phyloP scores from a whole-genome alignment of 2,113 vertebrate genomes.

The Anguilla japonica region DNA sequence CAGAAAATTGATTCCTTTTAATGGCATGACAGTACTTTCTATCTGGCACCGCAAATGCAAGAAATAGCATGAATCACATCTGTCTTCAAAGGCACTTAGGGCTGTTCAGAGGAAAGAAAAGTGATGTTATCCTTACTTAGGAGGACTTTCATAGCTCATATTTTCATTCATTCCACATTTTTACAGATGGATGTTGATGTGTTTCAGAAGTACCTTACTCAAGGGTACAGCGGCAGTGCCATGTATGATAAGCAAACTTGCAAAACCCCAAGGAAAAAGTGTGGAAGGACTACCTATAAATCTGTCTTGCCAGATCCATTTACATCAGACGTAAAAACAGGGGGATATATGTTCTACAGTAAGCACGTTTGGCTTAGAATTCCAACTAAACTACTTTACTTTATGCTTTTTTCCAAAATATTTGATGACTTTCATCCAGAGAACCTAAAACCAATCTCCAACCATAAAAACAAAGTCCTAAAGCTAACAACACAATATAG shows the following conservation, averaged over 20 bases:
- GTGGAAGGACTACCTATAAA: background rate
- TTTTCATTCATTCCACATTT: background rate
- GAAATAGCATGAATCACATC: background rate
- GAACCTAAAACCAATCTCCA: background rate
- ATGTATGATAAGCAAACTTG: background rate
- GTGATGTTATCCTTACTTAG: background rate
- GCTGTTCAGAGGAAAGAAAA: background rate
- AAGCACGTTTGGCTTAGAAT: background rate
- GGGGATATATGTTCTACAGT: background rate
- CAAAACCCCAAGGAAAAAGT: background rate
- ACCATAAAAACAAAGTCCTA: background rate
- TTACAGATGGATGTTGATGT: background rate
- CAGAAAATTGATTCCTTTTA: background rate
- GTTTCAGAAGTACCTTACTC: background rate
- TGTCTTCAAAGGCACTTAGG: background rate
- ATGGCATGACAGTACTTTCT: background rate
- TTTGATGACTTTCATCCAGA: background rate
- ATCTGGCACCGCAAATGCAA: background rate
- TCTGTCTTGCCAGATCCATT: background rate
- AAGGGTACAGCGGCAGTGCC: background rate
- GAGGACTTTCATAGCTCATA: background rate
- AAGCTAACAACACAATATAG: background rate
- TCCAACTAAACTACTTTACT: background rate
- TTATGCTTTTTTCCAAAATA: no score
- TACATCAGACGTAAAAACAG: background rate